Percentiles rank a stretch among this genome's conserved stretches.
Evolutionary conservation across 2,113 vertebrate genomes (phyloP).

Genomic region (Miniopterus natalensis): DNA sequence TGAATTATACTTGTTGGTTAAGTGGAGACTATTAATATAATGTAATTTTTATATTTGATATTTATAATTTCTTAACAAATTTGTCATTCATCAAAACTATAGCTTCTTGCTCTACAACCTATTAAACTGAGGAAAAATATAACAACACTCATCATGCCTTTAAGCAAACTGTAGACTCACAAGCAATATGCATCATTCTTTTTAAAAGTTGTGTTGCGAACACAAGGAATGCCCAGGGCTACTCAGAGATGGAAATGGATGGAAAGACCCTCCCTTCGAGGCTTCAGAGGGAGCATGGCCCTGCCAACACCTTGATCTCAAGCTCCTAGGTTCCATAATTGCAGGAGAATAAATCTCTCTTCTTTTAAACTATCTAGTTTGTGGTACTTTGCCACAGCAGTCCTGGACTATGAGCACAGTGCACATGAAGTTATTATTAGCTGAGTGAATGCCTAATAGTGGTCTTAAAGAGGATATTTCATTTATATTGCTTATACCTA

Average conservation of each 20-base stretch:
- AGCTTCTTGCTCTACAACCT: not conserved
- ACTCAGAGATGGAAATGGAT: not conserved
- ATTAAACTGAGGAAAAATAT: not conserved
- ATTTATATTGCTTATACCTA: not conserved
- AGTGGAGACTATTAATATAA: not conserved
- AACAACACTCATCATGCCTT: not conserved
- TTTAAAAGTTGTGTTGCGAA: not conserved
- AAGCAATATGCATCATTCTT: not conserved
- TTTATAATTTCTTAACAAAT: not conserved
- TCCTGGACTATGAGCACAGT: not conserved
- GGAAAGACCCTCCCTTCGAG: not conserved
- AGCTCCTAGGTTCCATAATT: not conserved
- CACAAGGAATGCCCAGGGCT: not conserved
- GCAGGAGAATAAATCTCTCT: not conserved
- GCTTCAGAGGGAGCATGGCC: not conserved
- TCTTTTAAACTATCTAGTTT: not conserved
- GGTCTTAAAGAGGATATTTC: not conserved
- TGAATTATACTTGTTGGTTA: not conserved
- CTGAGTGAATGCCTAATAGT: not conserved
- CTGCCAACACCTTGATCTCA: not conserved
- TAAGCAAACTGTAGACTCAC: not conserved
- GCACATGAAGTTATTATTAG: not conserved
- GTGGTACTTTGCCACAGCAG: not conserved
- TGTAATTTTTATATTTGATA: conserved; percentile 18
- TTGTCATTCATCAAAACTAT: not conserved